phyloP scores from a whole-genome alignment of 2,113 vertebrate genomes.

The Bufo bufo region DNA sequence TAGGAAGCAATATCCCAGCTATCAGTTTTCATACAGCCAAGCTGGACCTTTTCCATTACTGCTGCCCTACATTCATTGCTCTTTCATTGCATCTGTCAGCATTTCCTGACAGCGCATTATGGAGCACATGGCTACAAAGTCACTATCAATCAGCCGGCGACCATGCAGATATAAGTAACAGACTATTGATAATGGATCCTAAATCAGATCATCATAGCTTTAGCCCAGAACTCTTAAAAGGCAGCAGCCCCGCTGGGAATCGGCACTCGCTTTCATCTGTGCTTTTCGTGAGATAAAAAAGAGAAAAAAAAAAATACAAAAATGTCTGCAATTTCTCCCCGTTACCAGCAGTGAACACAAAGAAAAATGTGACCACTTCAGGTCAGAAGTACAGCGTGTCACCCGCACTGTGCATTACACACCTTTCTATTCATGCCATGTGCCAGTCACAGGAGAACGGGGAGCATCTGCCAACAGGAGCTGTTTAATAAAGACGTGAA shows the following conservation, averaged over 20 bases:
- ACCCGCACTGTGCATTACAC: background rate
- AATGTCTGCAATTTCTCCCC: conserved; percentile 52
- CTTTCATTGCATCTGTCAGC: conserved; percentile 84
- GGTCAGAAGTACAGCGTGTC: conserved; percentile 39
- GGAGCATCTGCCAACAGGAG: conserved; percentile 17
- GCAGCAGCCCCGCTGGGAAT: conserved; percentile 63
- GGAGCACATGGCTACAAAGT: conserved; percentile 76
- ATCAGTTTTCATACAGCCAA: conserved; percentile 86
- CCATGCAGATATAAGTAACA: conserved; percentile 79
- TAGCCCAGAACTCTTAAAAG: conserved; percentile 73
- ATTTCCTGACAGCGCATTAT: conserved; percentile 81
- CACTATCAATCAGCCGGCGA: conserved; percentile 79
- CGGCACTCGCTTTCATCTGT: conserved; percentile 66
- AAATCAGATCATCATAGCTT: conserved; percentile 77
- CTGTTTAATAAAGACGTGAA: conserved; percentile 12
- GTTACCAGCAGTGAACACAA: conserved; percentile 27
- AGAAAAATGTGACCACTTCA: conserved; percentile 24
- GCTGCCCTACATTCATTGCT: conserved; percentile 81
- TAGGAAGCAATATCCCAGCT: conserved; percentile 82
- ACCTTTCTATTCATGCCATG: conserved; percentile 36
- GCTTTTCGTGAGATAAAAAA: conserved; percentile 41
- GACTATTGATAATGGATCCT: conserved; percentile 78
- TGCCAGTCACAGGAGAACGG: conserved; percentile 13
- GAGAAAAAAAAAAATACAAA: background rate
- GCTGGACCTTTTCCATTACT: conserved; percentile 80